Conservation (phyloP, 2,888 invertebrate genomes). For the Loripinus fragilis region DNA sequence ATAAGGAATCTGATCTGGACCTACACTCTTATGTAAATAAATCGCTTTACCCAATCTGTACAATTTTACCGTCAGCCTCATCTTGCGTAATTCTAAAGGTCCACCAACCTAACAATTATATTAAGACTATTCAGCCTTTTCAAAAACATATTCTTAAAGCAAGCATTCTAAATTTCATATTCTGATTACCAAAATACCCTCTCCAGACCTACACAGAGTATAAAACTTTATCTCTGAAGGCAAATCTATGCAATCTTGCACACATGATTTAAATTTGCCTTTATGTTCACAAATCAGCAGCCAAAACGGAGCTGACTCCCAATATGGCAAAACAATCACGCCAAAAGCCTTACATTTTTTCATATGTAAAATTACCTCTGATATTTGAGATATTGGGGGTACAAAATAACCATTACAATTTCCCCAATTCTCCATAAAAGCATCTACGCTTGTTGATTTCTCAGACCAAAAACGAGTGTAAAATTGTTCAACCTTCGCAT, state of each 20-base stretch:
- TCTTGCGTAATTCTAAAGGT: neutral
- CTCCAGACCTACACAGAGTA: neutral
- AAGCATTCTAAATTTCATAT: neutral
- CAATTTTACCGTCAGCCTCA: too few relatives aligned
- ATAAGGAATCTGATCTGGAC: too few relatives aligned
- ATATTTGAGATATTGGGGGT: conserved; percentile 7
- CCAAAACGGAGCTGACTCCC: conserved; percentile 22
- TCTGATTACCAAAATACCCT: neutral
- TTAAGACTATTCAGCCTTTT: neutral
- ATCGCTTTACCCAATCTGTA: too few relatives aligned
- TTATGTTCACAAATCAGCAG: neutral
- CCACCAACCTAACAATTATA: neutral
- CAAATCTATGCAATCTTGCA: neutral
- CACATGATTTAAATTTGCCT: neutral
- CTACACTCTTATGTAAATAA: too few relatives aligned
- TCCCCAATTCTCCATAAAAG: conserved; percentile 24
- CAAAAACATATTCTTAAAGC: neutral
- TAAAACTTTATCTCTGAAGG: neutral
- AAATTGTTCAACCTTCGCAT: conserved; percentile 27
- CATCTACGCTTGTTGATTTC: neutral
- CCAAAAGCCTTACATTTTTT: conserved; percentile 11
- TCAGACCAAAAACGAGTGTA: conserved; percentile 38
- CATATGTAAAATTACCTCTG: conserved; percentile 2
- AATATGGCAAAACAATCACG: conserved; percentile 10
- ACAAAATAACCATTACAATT: conserved; percentile 14